These are phyloP conservation scores for Spatulosminthurus flaviceps DNA, from an alignment of 2,888 invertebrate genomes.

Conservation along the genomic window DNA sequence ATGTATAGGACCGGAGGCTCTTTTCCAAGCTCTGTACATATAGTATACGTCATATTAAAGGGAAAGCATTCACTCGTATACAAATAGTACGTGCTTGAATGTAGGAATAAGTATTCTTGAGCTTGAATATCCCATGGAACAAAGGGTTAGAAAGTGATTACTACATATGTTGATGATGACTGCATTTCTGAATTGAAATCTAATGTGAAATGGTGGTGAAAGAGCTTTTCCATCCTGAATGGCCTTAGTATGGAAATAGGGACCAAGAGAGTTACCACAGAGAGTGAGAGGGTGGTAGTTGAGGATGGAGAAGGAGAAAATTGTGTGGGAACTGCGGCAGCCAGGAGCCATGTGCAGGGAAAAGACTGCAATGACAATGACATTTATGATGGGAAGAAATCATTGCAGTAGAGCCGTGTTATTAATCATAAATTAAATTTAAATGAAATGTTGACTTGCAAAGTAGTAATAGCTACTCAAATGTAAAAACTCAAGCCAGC, in stretches of 20 bases:
- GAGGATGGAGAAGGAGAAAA: not conserved
- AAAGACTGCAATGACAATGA: slow-evolving; percentile 25
- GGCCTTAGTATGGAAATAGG: not conserved
- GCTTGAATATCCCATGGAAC: slow-evolving; percentile 5
- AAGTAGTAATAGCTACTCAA: not conserved
- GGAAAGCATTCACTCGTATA: no score
- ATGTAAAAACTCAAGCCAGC: not conserved
- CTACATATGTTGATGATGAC: slow-evolving; percentile 2
- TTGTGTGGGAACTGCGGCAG: slow-evolving; percentile 11
- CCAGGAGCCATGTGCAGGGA: not conserved
- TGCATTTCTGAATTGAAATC: slow-evolving; percentile 8
- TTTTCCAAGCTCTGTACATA: no score
- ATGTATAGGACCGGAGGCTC: not conserved
- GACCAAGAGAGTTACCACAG: not conserved
- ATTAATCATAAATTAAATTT: slow-evolving; percentile 30
- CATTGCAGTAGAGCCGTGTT: slow-evolving; percentile 21
- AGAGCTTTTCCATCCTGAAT: not conserved
- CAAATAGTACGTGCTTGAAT: no score
- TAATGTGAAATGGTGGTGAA: slow-evolving; percentile 7
- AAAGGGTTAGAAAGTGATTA: not conserved
- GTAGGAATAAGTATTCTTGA: not conserved
- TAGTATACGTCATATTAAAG: no score
- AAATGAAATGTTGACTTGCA: slow-evolving; percentile 30
- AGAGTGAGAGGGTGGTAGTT: not conserved
- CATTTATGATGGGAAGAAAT: slow-evolving; percentile 30